A percentile compares a stretch with the other conserved stretches of the same genome.
These are phyloP conservation scores for Ptychodera flava DNA, from an alignment of 35 echinoderm and acorn worm species.

Conservation along the genomic window DNA sequence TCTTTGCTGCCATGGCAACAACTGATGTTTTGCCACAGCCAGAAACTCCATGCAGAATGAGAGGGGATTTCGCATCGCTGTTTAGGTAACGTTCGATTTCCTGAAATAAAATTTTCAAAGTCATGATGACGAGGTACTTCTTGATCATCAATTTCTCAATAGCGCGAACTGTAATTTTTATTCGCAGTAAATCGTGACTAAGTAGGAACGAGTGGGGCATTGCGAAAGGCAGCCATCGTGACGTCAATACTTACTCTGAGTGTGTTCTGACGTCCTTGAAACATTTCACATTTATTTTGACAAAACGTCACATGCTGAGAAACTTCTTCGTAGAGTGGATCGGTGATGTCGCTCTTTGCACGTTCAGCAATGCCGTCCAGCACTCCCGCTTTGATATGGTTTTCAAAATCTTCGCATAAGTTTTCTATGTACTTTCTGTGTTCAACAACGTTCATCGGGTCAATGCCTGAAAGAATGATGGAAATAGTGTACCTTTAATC, in stretches of 20 bases:
- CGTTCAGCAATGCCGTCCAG: not conserved
- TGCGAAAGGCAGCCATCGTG: no score
- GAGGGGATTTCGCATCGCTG: constrained; percentile 25
- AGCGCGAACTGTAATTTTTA: no score
- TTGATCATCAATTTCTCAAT: no score
- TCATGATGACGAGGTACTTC: no score
- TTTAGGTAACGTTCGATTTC: constrained; percentile 64
- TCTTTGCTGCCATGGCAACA: constrained; percentile 15
- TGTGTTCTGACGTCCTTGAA: constrained; percentile 23
- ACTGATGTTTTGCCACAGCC: constrained; percentile 38
- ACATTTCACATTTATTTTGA: constrained; percentile 18
- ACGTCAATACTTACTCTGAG: not conserved
- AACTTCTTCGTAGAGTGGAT: constrained; percentile 27
- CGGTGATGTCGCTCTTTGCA: not conserved
- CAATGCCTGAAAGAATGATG: not conserved
- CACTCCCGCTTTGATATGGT: not conserved
- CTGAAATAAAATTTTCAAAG: no score
- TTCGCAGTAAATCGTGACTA: no score
- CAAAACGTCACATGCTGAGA: constrained; percentile 28
- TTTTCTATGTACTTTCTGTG: not conserved
- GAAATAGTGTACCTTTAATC: no score
- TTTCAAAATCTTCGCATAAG: not conserved
- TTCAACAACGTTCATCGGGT: not conserved
- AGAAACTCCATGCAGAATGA: constrained; percentile 24
- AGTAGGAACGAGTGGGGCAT: no score